Evolutionary conservation across 2,888 invertebrate species (phyloP).

Genomic region (Tupiocoris notatus): DNA sequence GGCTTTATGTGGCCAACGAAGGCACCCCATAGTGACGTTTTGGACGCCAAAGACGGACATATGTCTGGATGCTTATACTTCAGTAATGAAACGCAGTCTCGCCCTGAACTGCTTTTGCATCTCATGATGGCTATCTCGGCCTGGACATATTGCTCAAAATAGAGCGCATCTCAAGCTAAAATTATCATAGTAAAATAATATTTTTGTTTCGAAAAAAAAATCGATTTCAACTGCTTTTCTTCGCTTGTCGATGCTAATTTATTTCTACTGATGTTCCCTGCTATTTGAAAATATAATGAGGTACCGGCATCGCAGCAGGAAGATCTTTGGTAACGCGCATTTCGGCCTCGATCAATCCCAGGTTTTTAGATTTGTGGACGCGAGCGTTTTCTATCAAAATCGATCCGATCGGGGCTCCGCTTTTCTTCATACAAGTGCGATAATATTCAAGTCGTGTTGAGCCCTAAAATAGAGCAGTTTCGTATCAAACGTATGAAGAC

Average conservation of each 20-base stretch:
- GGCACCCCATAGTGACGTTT: background rate
- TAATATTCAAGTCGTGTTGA: background rate
- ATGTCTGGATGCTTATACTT: constrained; percentile 10
- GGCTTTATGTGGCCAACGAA: constrained; percentile 2
- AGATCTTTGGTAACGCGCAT: background rate
- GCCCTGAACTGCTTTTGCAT: constrained; percentile 11
- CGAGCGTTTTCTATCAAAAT: background rate
- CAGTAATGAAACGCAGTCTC: background rate
- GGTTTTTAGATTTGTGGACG: constrained; percentile 7
- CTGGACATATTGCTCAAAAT: too few species aligned
- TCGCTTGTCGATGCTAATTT: too few species aligned
- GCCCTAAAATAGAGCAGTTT: background rate
- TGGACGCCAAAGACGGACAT: background rate
- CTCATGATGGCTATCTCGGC: constrained; percentile 8
- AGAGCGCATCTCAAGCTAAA: too few species aligned
- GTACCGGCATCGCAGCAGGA: background rate
- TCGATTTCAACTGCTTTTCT: too few species aligned
- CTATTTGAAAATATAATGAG: too few species aligned
- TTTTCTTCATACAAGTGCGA: constrained; percentile 1
- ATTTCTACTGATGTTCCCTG: too few species aligned
- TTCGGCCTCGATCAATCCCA: background rate
- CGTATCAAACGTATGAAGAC: too few species aligned
- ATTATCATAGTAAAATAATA: too few species aligned
- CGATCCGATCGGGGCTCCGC: background rate
- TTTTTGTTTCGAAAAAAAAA: too few species aligned